Evolutionary conservation across 37 sponge, comb jelly and placozoan genomes (phyloP).

Genomic region (Amphimedon queenslandica): DNA sequence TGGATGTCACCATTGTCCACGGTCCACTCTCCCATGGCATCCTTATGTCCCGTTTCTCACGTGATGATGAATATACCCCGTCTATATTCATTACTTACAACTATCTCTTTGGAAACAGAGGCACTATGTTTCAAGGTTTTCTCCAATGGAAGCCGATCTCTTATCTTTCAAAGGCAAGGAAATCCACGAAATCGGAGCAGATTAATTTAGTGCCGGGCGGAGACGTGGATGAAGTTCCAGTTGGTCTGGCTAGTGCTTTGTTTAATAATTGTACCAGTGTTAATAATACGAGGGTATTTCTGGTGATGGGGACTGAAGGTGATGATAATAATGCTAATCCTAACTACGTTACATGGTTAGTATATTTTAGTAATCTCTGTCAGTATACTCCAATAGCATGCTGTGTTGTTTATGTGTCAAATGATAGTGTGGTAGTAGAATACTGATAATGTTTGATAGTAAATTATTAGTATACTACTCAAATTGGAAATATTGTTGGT

Average conservation of each 20-base stretch:
- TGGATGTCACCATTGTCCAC: conserved; percentile 55
- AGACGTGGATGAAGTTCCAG: conserved; percentile 7
- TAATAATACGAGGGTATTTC: conserved; percentile 25
- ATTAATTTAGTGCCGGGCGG: conserved; percentile 5
- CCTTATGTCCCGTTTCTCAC: neutral
- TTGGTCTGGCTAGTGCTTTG: conserved; percentile 42
- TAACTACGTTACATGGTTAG: conserved; percentile 58
- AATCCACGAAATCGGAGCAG: conserved; percentile 57
- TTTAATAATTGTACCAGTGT: conserved; percentile 7
- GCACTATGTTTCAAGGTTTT: conserved; percentile 10
- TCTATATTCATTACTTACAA: conserved; percentile 46
- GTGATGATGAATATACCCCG: conserved; percentile 79
- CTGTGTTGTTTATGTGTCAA: neutral
- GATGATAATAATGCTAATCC: conserved; percentile 42
- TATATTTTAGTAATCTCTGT: too few species aligned
- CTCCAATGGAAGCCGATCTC: conserved; percentile 76
- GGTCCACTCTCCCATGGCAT: conserved; percentile 21
- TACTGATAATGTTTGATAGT: neutral
- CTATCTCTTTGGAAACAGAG: conserved; percentile 21
- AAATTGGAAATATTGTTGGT: too few species aligned
- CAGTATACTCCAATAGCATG: too few species aligned
- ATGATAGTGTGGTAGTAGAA: neutral
- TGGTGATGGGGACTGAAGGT: conserved; percentile 63
- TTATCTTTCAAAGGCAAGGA: conserved; percentile 29
- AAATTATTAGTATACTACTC: too few species aligned